Evolutionary conservation across 1,140 invertebrate genomes (phyloP).

Genomic region (Diorhabda sublineata): DNA sequence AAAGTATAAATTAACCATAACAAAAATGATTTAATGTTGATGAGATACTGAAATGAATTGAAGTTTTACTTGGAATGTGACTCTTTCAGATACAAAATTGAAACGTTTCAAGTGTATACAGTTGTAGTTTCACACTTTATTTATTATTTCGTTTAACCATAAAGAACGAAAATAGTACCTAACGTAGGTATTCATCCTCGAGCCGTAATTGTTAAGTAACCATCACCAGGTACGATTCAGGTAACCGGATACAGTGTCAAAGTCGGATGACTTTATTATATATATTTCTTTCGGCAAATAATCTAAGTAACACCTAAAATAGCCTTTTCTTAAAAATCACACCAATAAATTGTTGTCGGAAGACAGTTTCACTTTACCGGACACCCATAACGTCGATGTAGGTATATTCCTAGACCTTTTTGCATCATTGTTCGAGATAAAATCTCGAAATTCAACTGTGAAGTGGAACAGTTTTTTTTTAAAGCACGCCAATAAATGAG

Average conservation of each 20-base stretch:
- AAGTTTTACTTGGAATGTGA: too few species aligned
- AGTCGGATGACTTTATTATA: conserved; percentile 10
- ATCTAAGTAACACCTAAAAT: conserved; percentile 7
- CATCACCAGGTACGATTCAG: conserved; percentile 5
- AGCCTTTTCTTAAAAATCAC: conserved; percentile 6
- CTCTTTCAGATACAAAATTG: too few species aligned
- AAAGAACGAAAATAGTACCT: background rate
- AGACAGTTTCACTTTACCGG: background rate
- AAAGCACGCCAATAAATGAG: background rate
- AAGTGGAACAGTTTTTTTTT: background rate
- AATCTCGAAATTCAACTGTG: background rate
- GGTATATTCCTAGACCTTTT: background rate
- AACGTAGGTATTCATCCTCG: background rate
- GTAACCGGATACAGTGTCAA: conserved; percentile 8
- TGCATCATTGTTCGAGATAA: background rate
- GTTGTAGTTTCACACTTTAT: too few species aligned
- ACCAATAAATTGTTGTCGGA: conserved; percentile 6
- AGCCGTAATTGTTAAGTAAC: conserved; percentile 4
- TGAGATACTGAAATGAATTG: too few species aligned
- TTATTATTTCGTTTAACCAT: too few species aligned
- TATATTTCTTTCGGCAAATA: conserved; percentile 6
- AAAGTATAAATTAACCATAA: too few species aligned
- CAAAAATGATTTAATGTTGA: too few species aligned
- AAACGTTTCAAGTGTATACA: too few species aligned
- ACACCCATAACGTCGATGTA: background rate